Percentiles rank a stretch among this genome's conserved stretches.
Conservation (phyloP, 2,113 vertebrate genomes). For the Laticauda colubrina region DNA sequence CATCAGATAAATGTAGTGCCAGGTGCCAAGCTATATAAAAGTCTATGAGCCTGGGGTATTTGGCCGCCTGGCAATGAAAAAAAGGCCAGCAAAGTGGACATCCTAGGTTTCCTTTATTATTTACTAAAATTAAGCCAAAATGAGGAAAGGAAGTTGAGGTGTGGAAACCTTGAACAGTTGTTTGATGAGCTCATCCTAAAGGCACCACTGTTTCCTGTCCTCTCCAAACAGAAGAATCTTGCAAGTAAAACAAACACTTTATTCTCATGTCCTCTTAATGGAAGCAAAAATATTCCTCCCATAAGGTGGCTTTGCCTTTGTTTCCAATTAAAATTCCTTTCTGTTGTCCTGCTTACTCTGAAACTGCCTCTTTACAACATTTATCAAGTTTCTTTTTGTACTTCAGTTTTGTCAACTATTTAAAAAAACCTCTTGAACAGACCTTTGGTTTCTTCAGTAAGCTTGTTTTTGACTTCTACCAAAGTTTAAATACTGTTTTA, state of each 20-base stretch:
- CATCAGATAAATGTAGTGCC: background rate
- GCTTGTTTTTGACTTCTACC: background rate
- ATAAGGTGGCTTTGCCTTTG: background rate
- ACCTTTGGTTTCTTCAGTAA: background rate
- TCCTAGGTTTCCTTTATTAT: background rate
- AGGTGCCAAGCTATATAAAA: background rate
- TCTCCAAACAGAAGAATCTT: background rate
- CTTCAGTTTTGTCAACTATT: background rate
- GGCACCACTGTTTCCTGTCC: background rate
- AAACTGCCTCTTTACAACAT: background rate
- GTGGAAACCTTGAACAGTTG: background rate
- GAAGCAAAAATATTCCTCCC: background rate
- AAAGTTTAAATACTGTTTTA: background rate
- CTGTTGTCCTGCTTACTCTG: background rate
- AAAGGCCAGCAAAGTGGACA: background rate
- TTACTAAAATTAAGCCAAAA: background rate
- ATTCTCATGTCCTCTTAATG: background rate
- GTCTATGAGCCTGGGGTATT: background rate
- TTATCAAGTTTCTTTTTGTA: background rate
- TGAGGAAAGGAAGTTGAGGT: background rate
- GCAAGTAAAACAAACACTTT: background rate
- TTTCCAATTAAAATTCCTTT: background rate
- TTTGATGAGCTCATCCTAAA: background rate
- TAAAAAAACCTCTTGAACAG: background rate
- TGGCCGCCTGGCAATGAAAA: background rate